A percentile compares a stretch with the other conserved stretches of the same genome.
Evolutionary conservation across 2,113 vertebrate species (phyloP).

Genomic region (Thinocorus orbignyianus): DNA sequence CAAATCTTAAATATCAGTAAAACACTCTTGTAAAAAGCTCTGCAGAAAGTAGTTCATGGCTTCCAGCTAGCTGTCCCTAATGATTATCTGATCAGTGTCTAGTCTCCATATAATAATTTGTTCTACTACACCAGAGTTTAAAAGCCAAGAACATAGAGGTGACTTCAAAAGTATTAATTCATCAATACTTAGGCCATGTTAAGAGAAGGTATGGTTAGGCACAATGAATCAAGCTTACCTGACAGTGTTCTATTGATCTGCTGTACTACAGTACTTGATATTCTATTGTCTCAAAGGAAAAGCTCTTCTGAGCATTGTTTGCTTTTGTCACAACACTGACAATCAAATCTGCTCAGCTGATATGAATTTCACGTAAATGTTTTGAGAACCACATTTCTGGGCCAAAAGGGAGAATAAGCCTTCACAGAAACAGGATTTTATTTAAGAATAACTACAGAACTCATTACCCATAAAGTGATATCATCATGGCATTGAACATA

Average conservation of each 20-base stretch:
- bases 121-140: neutral
- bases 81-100: neutral
- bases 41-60: neutral
- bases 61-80: neutral
- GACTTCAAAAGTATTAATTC: neutral
- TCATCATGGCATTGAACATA: neutral
- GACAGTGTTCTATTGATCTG: neutral
- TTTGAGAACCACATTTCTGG: neutral
- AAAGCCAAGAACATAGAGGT: neutral
- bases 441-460: neutral
- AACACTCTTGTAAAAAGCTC: neutral
- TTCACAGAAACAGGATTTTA: neutral
- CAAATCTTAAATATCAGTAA: neutral
- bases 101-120: neutral
- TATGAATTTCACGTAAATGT: accelerated
- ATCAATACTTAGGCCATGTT: neutral
- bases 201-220: neutral
- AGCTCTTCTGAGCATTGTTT: neutral
- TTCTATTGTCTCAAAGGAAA: neutral
- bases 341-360: neutral
- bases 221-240: neutral
- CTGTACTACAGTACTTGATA: neutral
- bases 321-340: neutral
- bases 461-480: neutral
- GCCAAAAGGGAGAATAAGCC: neutral